These are phyloP conservation scores for Sebastes hubbsi DNA, from an alignment of 2,797 vertebrate genomes.

Conservation along the genomic window DNA sequence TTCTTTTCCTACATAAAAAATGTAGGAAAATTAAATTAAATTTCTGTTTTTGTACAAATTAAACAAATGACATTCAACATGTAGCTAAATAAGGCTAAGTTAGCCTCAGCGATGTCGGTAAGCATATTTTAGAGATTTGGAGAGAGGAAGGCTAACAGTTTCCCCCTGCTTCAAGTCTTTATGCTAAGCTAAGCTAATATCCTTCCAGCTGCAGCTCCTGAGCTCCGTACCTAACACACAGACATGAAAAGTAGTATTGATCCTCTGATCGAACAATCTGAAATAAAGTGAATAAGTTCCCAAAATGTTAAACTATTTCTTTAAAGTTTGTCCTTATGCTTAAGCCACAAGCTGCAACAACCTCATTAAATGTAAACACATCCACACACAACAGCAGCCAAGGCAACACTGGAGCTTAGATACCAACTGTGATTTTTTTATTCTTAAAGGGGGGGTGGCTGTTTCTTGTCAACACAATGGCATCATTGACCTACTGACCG, in stretches of 20 bases:
- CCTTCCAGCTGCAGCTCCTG: neutral
- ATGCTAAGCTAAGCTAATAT: neutral
- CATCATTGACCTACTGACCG: slow-evolving; percentile 71
- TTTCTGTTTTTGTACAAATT: neutral
- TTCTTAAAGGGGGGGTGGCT: slow-evolving; percentile 36
- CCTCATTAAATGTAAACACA: neutral
- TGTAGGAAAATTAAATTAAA: too few relatives aligned
- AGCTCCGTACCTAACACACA: neutral
- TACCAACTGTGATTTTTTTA: slow-evolving; percentile 27
- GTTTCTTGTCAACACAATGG: slow-evolving; percentile 77
- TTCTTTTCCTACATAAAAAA: too few relatives aligned
- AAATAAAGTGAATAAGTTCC: neutral
- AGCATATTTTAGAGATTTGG: neutral
- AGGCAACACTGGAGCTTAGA: neutral
- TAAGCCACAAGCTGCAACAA: neutral
- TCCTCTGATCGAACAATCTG: neutral
- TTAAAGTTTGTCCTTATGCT: neutral
- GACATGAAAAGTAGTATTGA: neutral
- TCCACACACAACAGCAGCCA: neutral
- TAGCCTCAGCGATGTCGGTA: neutral
- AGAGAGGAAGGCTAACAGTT: neutral
- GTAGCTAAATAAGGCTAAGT: neutral
- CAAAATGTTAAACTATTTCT: neutral
- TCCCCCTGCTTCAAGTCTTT: neutral
- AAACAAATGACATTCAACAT: neutral